phyloP scores from a whole-genome alignment of 2,113 vertebrate species.

The Triplophysa tibetana region DNA sequence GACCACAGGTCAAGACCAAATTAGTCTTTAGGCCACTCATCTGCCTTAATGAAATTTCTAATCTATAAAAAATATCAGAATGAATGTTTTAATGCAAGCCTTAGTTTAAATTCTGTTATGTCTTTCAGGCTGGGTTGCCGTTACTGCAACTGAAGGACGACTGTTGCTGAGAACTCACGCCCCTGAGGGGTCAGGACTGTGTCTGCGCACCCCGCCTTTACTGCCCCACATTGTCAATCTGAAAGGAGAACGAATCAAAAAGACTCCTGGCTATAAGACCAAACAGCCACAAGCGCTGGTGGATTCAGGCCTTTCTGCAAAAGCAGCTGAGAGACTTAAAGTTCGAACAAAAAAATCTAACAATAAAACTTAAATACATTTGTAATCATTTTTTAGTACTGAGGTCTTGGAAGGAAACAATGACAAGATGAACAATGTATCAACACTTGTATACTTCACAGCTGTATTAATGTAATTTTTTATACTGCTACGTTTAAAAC shows the following conservation, averaged over 20 bases:
- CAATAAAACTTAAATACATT: not conserved
- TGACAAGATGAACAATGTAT: too few species aligned
- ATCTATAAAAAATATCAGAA: not conserved
- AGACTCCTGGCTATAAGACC: slow-evolving; percentile 76
- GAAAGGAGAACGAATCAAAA: slow-evolving; percentile 78
- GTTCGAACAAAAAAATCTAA: slow-evolving; percentile 32
- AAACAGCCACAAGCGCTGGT: slow-evolving; percentile 68
- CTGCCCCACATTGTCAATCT: slow-evolving; percentile 78
- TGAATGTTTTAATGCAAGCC: not conserved
- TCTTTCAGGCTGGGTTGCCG: slow-evolving; percentile 86
- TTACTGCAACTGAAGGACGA: slow-evolving; percentile 72
- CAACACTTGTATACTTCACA: too few species aligned
- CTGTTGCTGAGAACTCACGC: slow-evolving; percentile 77
- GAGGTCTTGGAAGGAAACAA: too few species aligned
- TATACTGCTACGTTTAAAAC: too few species aligned
- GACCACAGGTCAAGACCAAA: too few species aligned
- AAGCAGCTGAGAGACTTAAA: slow-evolving; percentile 31
- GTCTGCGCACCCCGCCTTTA: slow-evolving; percentile 79
- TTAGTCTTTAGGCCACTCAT: not conserved
- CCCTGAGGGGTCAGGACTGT: slow-evolving; percentile 66
- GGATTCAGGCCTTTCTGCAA: slow-evolving; percentile 57
- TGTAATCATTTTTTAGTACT: too few species aligned
- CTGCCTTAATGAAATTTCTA: not conserved
- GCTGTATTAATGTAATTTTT: too few species aligned
- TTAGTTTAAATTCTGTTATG: not conserved